Evolutionary conservation across 1,140 invertebrate genomes (phyloP).

Genomic region (Pogonus chalceus): DNA sequence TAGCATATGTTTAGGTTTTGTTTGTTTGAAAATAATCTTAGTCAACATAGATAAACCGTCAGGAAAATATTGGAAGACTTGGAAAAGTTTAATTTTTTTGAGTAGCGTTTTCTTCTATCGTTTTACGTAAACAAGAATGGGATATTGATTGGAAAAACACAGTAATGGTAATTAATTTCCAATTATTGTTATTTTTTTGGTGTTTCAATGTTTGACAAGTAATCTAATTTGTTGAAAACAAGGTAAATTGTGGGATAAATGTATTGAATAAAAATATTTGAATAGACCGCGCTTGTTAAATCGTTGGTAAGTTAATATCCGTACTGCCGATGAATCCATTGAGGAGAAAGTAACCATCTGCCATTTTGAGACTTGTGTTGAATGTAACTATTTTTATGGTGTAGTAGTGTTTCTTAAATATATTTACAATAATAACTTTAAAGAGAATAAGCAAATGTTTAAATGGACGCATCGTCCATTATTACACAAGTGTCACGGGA

Average conservation of each 20-base stretch:
- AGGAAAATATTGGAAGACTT: no score
- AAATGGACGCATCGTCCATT: slow-evolving; percentile 97
- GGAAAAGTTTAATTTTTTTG: no score
- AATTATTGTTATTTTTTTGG: no score
- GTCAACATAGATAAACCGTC: no score
- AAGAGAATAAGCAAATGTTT: slow-evolving; percentile 53
- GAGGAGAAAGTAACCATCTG: slow-evolving; percentile 22
- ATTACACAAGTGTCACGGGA: slow-evolving; percentile 94
- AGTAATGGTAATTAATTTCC: no score
- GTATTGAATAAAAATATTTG: background rate
- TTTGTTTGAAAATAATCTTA: no score
- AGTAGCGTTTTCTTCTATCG: no score
- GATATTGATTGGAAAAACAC: no score
- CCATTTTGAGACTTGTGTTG: slow-evolving; percentile 30
- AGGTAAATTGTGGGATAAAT: background rate
- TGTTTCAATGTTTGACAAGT: no score
- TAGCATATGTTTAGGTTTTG: no score
- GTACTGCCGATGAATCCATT: background rate
- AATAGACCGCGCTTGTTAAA: background rate
- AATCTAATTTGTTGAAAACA: background rate
- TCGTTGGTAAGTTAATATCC: background rate
- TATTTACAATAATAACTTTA: slow-evolving; percentile 19
- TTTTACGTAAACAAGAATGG: no score
- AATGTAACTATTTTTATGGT: slow-evolving; percentile 18
- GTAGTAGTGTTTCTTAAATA: slow-evolving; percentile 14